phyloP scores from a whole-genome alignment of 2,888 invertebrate species.

The Gymnosoma rotundatum region DNA sequence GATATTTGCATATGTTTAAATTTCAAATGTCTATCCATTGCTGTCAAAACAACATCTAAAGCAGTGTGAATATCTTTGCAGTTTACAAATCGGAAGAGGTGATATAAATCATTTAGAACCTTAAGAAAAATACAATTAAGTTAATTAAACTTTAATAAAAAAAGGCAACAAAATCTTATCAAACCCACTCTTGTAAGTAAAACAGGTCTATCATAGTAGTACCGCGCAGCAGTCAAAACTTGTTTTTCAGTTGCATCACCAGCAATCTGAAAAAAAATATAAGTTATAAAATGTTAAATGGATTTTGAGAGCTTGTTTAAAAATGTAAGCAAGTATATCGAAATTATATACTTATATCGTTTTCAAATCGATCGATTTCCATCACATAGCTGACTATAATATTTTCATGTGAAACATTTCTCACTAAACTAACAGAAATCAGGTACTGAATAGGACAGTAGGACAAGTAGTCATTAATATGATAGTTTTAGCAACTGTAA shows the following conservation, averaged over 20 bases:
- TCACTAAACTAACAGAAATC: too few species aligned
- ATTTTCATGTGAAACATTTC: too few species aligned
- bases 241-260: constrained; percentile 96
- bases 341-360: too few species aligned
- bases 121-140: constrained; percentile 77
- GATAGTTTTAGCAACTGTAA: too few species aligned
- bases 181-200: constrained; percentile 85
- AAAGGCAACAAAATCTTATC: neutral
- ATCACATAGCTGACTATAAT: too few species aligned
- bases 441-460: too few species aligned
- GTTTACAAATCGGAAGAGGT: constrained; percentile 92
- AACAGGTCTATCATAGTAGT: constrained; percentile 92
- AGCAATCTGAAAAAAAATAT: constrained; percentile 85
- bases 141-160: neutral
- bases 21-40: constrained; percentile 93
- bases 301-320: too few species aligned
- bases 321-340: too few species aligned
- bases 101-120: constrained; percentile 95
- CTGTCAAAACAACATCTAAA: constrained; percentile 91
- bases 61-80: constrained; percentile 89
- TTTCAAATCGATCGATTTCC: too few species aligned
- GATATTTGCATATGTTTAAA: constrained; percentile 97
- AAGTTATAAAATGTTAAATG: too few species aligned
- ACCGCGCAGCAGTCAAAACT: constrained; percentile 91
- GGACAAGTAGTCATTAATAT: too few species aligned